A percentile compares a stretch with the other conserved stretches of the same genome.
Evolutionary conservation across 2,888 invertebrate genomes (phyloP).

Genomic region (Hesperia comma): DNA sequence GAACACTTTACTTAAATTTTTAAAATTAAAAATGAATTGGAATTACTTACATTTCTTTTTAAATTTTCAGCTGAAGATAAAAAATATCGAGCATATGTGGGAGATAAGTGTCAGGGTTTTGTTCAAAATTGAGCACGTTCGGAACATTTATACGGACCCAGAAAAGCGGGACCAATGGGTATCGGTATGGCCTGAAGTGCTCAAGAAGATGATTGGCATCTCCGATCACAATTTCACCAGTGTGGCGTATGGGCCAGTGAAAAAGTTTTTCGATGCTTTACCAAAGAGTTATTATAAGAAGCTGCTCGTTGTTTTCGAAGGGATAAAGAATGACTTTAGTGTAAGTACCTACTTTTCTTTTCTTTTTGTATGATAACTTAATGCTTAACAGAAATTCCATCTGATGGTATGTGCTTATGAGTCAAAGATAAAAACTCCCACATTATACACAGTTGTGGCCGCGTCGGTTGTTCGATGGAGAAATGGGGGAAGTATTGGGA

Average conservation of each 20-base stretch:
- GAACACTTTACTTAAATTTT: no score
- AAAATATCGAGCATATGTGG: slow-evolving; percentile 86
- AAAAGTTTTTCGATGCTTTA: slow-evolving; percentile 84
- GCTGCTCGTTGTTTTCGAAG: slow-evolving; percentile 78
- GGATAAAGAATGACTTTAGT: slow-evolving; percentile 85
- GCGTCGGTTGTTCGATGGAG: no score
- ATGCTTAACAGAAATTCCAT: no score
- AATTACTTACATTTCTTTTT: background rate
- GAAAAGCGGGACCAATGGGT: slow-evolving; percentile 85
- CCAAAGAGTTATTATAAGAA: slow-evolving; percentile 83
- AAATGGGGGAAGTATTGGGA: no score
- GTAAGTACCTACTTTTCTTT: slow-evolving; percentile 64
- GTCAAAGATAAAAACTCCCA: no score
- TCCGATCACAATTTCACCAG: slow-evolving; percentile 88
- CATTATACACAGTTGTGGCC: no score
- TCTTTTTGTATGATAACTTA: no score
- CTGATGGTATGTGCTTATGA: no score
- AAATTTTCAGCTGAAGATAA: slow-evolving; percentile 81
- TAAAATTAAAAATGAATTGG: no score
- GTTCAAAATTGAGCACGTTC: slow-evolving; percentile 85
- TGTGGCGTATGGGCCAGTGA: slow-evolving; percentile 85
- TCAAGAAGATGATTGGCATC: slow-evolving; percentile 85
- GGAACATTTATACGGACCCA: slow-evolving; percentile 86
- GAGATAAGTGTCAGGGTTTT: slow-evolving; percentile 85
- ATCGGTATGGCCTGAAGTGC: slow-evolving; percentile 85